A percentile compares a stretch with the other conserved stretches of the same genome.
phyloP scores from a whole-genome alignment of 2,888 invertebrate species.

The Parochlus steinenii region DNA sequence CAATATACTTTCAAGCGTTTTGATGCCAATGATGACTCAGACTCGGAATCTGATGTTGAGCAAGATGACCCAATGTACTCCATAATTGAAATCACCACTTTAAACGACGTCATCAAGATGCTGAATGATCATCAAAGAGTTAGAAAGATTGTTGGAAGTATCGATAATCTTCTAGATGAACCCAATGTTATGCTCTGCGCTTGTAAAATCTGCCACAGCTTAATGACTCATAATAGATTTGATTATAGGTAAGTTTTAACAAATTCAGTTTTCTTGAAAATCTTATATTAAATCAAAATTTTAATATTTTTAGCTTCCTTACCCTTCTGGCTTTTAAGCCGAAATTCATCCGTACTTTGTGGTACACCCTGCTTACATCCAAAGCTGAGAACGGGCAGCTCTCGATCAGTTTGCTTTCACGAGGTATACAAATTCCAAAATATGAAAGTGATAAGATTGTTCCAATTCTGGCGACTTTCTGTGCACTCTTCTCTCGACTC shows the following conservation, averaged over 20 bases:
- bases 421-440: conserved; percentile 29
- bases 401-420: conserved; percentile 27
- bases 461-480: conserved; percentile 68
- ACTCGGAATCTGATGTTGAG: conserved; percentile 30
- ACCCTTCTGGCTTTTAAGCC: conserved; percentile 69
- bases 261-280: neutral
- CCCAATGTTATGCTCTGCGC: conserved; percentile 44
- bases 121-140: conserved; percentile 46
- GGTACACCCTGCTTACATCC: conserved; percentile 36
- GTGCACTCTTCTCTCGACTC: conserved; percentile 61
- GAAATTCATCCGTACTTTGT: conserved; percentile 55
- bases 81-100: conserved; percentile 21
- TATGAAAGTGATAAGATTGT: conserved; percentile 49
- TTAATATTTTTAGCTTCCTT: conserved; percentile 29
- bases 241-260: conserved; percentile 52
- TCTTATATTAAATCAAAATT: conserved; percentile 8
- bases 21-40: conserved; percentile 20
- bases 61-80: conserved; percentile 28
- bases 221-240: conserved; percentile 63
- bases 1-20: conserved; percentile 15
- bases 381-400: conserved; percentile 23
- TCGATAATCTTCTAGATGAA: conserved; percentile 27
- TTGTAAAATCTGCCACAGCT: conserved; percentile 66
- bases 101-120: conserved; percentile 35
- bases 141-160: conserved; percentile 32